Conservation (phyloP, 2,113 vertebrate genomes). For the Toxotes chatareus region DNA sequence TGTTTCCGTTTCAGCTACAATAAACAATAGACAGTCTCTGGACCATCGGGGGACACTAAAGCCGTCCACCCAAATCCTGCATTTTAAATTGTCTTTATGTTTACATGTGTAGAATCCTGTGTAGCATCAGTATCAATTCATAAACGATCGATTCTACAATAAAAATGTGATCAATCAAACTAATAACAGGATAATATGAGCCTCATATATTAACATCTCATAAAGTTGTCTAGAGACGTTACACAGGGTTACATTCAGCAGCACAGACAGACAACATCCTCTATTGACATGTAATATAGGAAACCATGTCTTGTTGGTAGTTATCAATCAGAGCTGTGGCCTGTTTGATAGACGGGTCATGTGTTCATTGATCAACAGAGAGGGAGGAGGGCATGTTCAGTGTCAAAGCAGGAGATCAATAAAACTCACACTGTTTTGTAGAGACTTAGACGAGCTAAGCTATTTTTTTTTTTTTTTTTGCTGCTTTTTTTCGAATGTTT, state of each 20-base stretch:
- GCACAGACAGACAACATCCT: constrained; percentile 17
- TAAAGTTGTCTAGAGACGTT: constrained; percentile 12
- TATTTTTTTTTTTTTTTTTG: no score
- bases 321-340: constrained; percentile 56
- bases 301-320: constrained; percentile 49
- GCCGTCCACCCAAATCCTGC: not conserved
- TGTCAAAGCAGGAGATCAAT: constrained; percentile 46
- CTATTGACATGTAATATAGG: constrained; percentile 29
- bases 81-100: not conserved
- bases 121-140: not conserved
- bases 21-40: no score
- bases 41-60: not conserved
- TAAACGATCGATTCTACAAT: not conserved
- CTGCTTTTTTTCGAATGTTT: no score
- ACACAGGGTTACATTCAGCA: constrained; percentile 3
- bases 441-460: not conserved
- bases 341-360: constrained; percentile 61
- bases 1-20: constrained; percentile 18
- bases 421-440: constrained; percentile 22
- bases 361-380: constrained; percentile 40
- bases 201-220: constrained; percentile 7
- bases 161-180: constrained; percentile 9
- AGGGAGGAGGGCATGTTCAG: not conserved
- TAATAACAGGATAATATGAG: constrained; percentile 2
- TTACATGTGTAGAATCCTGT: not conserved